phyloP scores from a whole-genome alignment of 2,888 invertebrate genomes.

The Micropterix aruncella region DNA sequence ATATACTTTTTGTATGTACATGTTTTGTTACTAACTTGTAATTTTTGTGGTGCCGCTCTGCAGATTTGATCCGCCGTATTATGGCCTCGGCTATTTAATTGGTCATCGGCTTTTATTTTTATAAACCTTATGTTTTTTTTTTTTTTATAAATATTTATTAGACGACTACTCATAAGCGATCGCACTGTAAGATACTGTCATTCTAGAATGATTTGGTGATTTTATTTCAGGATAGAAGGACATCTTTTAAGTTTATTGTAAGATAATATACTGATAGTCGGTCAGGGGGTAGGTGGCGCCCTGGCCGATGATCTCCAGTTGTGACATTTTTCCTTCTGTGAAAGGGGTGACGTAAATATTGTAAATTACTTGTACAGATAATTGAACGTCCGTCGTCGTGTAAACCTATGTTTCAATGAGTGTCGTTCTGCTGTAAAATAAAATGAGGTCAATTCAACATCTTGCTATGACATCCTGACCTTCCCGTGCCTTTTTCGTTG shows the following conservation, averaged over 20 bases:
- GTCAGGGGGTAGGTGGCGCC: slow-evolving; percentile 24
- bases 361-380: slow-evolving; percentile 10
- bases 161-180: slow-evolving; percentile 35
- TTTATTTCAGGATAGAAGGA: slow-evolving; percentile 39
- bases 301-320: slow-evolving; percentile 39
- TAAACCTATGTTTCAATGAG: slow-evolving; percentile 46
- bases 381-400: slow-evolving; percentile 42
- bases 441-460: slow-evolving; percentile 38
- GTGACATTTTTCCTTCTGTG: slow-evolving; percentile 80
- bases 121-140: slow-evolving; percentile 11
- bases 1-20: slow-evolving; percentile 31
- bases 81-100: background rate
- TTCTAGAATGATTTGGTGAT: slow-evolving; percentile 32
- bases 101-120: slow-evolving; percentile 4
- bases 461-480: slow-evolving; percentile 54
- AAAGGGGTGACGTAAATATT: slow-evolving; percentile 60
- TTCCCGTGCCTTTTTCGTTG: slow-evolving; percentile 47
- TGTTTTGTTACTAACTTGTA: slow-evolving; percentile 42
- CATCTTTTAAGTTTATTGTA: slow-evolving; percentile 5
- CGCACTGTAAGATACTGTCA: slow-evolving; percentile 16
- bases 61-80: slow-evolving; percentile 1
- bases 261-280: slow-evolving; percentile 28
- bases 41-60: slow-evolving; percentile 23
- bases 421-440: slow-evolving; percentile 52
- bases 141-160: slow-evolving; percentile 17